A percentile compares a stretch with the other conserved stretches of the same genome.
Evolutionary conservation across 2,113 vertebrate species (phyloP).

Genomic region (Sylvia atricapilla): DNA sequence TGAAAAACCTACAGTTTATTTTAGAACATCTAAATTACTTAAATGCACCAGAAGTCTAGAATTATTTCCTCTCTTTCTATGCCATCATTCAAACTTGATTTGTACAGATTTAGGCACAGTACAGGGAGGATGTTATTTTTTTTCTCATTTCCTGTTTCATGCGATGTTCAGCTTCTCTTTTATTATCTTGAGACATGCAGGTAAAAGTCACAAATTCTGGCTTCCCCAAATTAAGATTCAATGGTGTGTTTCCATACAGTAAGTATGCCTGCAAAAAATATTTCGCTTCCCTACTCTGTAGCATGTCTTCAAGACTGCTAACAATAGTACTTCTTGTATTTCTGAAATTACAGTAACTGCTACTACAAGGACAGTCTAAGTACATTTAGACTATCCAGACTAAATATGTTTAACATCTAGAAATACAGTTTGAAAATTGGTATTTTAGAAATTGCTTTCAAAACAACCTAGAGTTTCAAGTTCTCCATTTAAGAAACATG

Average conservation of each 20-base stretch:
- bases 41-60: background rate
- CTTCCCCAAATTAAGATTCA: background rate
- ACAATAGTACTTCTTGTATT: background rate
- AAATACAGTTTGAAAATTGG: background rate
- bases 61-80: background rate
- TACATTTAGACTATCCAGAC: background rate
- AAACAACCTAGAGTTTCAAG: background rate
- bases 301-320: background rate
- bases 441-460: background rate
- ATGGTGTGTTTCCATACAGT: background rate
- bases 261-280: background rate
- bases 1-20: background rate
- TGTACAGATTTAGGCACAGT: background rate
- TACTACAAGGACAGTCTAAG: background rate
- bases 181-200: background rate
- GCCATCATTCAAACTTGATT: background rate
- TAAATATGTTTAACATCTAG: background rate
- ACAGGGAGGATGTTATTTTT: rapidly evolving
- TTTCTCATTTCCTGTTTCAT: background rate
- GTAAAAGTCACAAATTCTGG: background rate
- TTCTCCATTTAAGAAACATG: background rate
- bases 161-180: background rate
- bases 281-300: background rate
- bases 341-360: background rate
- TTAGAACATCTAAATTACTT: background rate